Conservation (phyloP, 2,113 vertebrate species). For the Rhizomys pruinosus region DNA sequence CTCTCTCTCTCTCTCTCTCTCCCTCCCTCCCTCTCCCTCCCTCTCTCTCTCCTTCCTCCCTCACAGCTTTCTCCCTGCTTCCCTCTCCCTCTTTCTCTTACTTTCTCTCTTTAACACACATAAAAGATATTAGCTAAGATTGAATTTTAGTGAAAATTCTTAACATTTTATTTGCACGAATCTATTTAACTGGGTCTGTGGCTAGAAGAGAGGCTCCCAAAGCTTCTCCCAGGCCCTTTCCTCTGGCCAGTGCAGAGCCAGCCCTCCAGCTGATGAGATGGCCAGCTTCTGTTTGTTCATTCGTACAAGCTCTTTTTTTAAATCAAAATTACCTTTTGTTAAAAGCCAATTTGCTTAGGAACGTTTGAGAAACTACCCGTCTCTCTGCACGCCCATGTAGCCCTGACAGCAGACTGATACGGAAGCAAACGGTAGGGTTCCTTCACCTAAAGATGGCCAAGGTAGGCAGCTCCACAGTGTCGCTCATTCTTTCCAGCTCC, state of each 20-base stretch:
- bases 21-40: neutral
- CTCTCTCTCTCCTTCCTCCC: neutral
- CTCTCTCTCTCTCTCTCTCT: neutral
- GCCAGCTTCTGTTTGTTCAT: neutral
- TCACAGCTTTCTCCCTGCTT: too few species aligned
- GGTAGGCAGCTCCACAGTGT: neutral
- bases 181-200: neutral
- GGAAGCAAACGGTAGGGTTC: neutral
- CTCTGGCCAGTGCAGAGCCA: neutral
- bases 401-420: neutral
- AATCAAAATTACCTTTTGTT: neutral
- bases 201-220: neutral
- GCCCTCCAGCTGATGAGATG: neutral
- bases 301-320: neutral
- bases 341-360: neutral
- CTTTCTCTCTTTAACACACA: too few species aligned
- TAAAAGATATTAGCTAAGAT: neutral
- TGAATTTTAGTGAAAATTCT: constrained; percentile 46
- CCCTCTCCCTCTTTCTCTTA: too few species aligned
- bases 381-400: neutral
- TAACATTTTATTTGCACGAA: constrained; percentile 23
- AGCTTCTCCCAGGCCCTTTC: neutral
- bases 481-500: too few species aligned
- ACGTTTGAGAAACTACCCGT: neutral
- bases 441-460: neutral